Evolutionary conservation across 2,113 vertebrate genomes (phyloP).

Genomic region (Spheniscus mendiculus): DNA sequence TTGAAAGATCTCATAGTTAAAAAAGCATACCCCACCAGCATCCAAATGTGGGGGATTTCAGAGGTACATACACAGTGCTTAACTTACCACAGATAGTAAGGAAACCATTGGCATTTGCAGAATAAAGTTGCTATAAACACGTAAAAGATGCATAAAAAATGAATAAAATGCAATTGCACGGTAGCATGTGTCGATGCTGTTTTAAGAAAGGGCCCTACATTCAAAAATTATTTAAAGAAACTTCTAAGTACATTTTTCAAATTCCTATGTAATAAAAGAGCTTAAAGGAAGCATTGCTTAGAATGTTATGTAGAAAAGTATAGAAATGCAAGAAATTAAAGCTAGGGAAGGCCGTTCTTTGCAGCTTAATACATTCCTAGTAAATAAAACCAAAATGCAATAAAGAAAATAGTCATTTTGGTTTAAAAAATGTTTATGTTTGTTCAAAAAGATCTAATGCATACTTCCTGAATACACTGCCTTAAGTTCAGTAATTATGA

Average conservation of each 20-base stretch:
- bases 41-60: background rate
- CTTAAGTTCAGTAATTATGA: background rate
- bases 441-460: background rate
- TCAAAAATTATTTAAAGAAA: background rate
- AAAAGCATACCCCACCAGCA: background rate
- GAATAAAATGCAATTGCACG: background rate
- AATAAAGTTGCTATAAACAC: background rate
- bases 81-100: background rate
- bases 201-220: background rate
- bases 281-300: background rate
- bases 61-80: background rate
- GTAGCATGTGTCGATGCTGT: background rate
- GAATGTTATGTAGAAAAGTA: background rate
- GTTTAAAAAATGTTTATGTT: background rate
- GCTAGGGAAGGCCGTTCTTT: background rate
- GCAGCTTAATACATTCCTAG: background rate
- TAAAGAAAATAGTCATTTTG: background rate
- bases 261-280: background rate
- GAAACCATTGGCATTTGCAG: background rate
- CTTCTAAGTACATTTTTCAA: background rate
- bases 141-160: background rate
- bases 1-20: background rate
- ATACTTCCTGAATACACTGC: background rate
- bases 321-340: background rate
- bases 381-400: background rate